Conservation (phyloP, 2,113 vertebrate genomes). For the Himantopus leucocephalus region DNA sequence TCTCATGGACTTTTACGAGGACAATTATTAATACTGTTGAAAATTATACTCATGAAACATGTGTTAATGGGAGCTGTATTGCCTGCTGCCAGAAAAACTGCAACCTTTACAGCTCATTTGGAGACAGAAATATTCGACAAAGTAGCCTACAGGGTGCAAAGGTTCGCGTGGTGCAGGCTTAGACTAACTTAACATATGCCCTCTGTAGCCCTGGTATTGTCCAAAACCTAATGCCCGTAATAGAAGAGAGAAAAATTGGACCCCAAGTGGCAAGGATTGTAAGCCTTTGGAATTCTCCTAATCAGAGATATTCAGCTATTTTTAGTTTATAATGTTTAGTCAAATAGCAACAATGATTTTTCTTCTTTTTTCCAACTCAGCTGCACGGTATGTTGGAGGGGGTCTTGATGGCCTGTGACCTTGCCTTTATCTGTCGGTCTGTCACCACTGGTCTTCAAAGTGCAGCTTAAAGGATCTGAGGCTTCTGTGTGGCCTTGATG, state of each 20-base stretch:
- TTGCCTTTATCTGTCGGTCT: conserved; percentile 72
- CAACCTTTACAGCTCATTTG: conserved; percentile 39
- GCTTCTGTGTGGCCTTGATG: conserved; percentile 66
- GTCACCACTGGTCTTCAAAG: conserved; percentile 69
- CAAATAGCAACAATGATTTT: conserved; percentile 82
- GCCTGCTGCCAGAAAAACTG: conserved; percentile 23
- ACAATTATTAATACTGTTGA: conserved; percentile 56
- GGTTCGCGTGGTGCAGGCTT: conserved; percentile 39
- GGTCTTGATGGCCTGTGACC: conserved; percentile 78
- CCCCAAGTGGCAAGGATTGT: conserved; percentile 60
- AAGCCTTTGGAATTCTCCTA: conserved; percentile 72
- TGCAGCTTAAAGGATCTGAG: conserved; percentile 64
- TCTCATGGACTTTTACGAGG: conserved; percentile 39
- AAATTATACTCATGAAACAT: conserved; percentile 30
- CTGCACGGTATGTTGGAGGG: conserved; percentile 54
- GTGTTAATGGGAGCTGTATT: conserved; percentile 33
- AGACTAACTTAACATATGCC: conserved; percentile 66
- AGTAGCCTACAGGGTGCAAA: conserved; percentile 56
- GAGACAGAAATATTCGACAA: conserved; percentile 26
- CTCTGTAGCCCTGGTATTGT: conserved; percentile 59
- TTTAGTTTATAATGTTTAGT: conserved; percentile 81
- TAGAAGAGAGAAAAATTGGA: conserved; percentile 67
- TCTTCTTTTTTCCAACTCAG: conserved; percentile 58
- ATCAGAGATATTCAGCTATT: conserved; percentile 74
- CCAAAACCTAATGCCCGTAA: conserved; percentile 50